A percentile compares a stretch with the other conserved stretches of the same genome.
Conservation (phyloP, 2,888 invertebrate genomes). For the Trichopoda pennipes region DNA sequence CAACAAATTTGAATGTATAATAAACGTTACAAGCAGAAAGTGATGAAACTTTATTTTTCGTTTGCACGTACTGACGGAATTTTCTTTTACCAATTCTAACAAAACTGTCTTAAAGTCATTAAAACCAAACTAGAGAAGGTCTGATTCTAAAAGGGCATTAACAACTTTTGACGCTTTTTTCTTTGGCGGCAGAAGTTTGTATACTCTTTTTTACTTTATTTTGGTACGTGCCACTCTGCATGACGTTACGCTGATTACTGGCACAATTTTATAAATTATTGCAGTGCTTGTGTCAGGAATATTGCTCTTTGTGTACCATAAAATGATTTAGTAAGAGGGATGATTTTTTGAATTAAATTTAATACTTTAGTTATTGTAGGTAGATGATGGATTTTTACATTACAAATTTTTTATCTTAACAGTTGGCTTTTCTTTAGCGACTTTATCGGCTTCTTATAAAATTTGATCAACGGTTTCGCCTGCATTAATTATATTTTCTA, state of each 20-base stretch:
- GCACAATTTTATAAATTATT: conserved; percentile 50
- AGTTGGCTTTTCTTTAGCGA: conserved; percentile 41
- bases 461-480: conserved; percentile 1
- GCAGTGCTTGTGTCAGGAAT: conserved; percentile 1
- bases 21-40: conserved; percentile 16
- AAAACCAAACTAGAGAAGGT: conserved; percentile 17
- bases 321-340: conserved; percentile 1
- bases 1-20: conserved; percentile 27
- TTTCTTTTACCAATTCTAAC: conserved; percentile 26
- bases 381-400: conserved; percentile 4
- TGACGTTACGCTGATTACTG: conserved; percentile 64
- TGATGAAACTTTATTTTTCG: conserved; percentile 54
- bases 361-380: background rate
- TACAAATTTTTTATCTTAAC: conserved; percentile 47
- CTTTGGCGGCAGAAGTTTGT: background rate
- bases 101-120: conserved; percentile 56
- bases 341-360: background rate
- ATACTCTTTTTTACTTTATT: background rate
- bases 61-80: conserved; percentile 34
- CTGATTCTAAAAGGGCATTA: conserved; percentile 37
- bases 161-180: conserved; percentile 41
- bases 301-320: background rate
- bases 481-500: background rate
- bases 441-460: conserved; percentile 1
- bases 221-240: conserved; percentile 59